Conservation (phyloP, 1,140 invertebrate genomes). For the Bombus haemorrhoidalis region DNA sequence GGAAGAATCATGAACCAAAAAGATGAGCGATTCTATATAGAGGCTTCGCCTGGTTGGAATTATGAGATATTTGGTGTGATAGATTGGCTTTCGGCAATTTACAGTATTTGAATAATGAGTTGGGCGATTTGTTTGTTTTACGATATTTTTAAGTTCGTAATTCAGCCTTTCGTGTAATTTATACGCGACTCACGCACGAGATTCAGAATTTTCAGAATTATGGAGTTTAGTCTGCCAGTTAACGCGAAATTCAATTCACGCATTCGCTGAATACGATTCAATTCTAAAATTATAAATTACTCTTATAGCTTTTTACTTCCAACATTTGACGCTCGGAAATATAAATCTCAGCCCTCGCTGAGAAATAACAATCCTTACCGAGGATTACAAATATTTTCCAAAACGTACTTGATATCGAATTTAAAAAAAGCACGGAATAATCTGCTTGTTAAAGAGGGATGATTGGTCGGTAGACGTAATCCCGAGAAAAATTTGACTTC, state of each 20-base stretch:
- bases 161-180: too few species aligned
- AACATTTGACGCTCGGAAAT: too few species aligned
- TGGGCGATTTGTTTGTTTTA: not conserved
- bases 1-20: not conserved
- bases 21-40: not conserved
- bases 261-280: too few species aligned
- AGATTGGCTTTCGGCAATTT: not conserved
- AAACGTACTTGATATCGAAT: not conserved
- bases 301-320: not conserved
- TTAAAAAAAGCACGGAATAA: not conserved
- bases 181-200: too few species aligned
- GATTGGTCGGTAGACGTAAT: constrained; percentile 45
- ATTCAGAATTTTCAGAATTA: too few species aligned
- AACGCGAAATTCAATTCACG: too few species aligned
- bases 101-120: too few species aligned
- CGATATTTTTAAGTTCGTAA: not conserved
- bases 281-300: not conserved
- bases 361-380: not conserved
- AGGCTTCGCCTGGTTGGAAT: too few species aligned
- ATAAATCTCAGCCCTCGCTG: not conserved
- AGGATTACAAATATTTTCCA: too few species aligned
- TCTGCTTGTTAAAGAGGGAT: constrained; percentile 17
- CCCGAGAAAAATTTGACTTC: constrained; percentile 51
- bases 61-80: too few species aligned
- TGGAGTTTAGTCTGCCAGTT: too few species aligned